Conservation (phyloP, 2,113 vertebrate genomes). For the Anguilla japonica region DNA sequence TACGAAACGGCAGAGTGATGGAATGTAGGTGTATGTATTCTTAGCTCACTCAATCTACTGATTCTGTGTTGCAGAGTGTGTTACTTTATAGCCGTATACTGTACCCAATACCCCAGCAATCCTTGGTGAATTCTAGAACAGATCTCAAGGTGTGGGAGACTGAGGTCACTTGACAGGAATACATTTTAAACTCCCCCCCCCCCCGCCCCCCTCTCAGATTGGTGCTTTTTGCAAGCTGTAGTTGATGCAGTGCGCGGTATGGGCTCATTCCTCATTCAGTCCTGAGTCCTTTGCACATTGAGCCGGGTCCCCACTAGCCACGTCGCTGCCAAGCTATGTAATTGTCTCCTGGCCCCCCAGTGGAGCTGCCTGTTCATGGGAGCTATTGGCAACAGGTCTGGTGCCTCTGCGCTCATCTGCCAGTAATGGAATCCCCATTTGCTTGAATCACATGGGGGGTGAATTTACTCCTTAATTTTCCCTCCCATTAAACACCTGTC, state of each 20-base stretch:
- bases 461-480: conserved; percentile 27
- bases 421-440: background rate
- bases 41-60: background rate
- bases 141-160: background rate
- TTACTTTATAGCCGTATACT: background rate
- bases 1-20: background rate
- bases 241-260: background rate
- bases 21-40: background rate
- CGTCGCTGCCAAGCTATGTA: background rate
- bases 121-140: background rate
- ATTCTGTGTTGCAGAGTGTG: background rate
- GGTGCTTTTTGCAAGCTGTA: background rate
- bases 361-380: background rate
- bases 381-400: background rate
- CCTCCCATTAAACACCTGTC: conserved; percentile 27
- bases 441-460: conserved; percentile 13
- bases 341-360: conserved; percentile 6
- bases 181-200: too few relatives aligned
- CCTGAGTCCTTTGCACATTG: background rate
- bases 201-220: background rate
- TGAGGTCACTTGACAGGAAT: background rate
- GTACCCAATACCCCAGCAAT: background rate
- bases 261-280: background rate
- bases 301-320: background rate
- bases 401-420: background rate